Evolutionary conservation across 2,888 invertebrate genomes (phyloP), one percentile per base, ranked within the genome.

Genomic region (Aporophyla lueneburgensis): DNA sequence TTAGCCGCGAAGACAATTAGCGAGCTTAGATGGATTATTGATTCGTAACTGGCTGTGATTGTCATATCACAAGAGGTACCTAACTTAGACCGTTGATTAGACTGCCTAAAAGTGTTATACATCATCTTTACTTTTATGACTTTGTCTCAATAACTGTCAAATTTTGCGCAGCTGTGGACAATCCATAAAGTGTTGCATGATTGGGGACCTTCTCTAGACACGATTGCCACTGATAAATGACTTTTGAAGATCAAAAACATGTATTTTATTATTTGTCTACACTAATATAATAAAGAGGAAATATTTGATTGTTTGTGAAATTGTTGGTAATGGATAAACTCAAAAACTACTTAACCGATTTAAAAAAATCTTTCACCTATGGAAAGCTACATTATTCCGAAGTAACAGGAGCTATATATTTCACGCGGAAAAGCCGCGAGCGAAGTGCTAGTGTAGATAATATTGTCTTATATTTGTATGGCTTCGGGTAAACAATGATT

Each of bases 1-100:
- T 76, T 78, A 76, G 75, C 43, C 7, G n/a, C 78, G 40, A 43
- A 58, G 49, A 27, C 68, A 78, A 76, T 76, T 76, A 58, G 43
- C 27, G 21, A 69, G 78, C 51, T 58, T 58, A 68, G 49, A 78
- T 43, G 27, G 58, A 51, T 33, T 74, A 75, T 74, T 74, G 73
- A 74, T 75, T 66, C 5, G 66, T 49, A 40, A 56, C 66, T 49
- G 46, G 24, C 53, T 76, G 21, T 5, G 49, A 51, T 78, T 51
- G 40, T 43, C 40, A 56, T 33, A n/a, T 27, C 66, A 49, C 40
- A 16, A 10, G 14, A 19, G 10, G 43, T 46, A 46, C 43, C 10
- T 46, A 46, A 46, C 10, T 10, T 33, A 24, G 10, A 61, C 61
- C 14, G 46, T 46, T 14, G 24, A 61, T 21, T 40, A 40, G 46